Conservation (phyloP, 2,797 vertebrate species). For the Xerus rutilus region DNA sequence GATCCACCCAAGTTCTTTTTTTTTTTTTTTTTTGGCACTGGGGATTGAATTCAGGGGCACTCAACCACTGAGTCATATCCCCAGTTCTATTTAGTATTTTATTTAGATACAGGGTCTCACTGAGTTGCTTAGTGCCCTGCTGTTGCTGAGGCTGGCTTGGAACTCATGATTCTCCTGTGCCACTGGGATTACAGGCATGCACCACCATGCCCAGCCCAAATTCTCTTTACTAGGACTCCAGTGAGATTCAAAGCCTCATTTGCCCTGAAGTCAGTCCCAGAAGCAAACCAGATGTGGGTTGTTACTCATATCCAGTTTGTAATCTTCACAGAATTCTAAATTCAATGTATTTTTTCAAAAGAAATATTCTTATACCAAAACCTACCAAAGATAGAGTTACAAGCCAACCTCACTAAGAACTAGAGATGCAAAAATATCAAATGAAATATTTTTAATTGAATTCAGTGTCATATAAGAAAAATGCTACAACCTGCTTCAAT, state of each 20-base stretch:
- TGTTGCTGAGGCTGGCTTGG: no score
- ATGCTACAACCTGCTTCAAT: neutral
- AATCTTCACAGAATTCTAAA: neutral
- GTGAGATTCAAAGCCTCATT: neutral
- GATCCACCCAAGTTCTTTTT: neutral
- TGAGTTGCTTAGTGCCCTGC: no score
- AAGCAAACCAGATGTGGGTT: neutral
- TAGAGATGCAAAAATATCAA: neutral
- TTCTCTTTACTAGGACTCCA: neutral
- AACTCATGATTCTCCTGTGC: no score
- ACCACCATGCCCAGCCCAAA: neutral
- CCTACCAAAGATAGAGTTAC: neutral
- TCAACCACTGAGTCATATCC: no score
- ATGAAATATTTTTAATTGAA: constrained; percentile 10
- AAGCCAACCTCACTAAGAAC: constrained; percentile 5
- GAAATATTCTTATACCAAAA: neutral
- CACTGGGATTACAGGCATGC: no score
- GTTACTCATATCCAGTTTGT: neutral
- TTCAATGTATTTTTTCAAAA: constrained; percentile 28
- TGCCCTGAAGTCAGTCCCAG: neutral
- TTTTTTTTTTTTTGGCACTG: no score
- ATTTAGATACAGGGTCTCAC: no score
- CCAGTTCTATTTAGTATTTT: no score
- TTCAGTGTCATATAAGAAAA: neutral
- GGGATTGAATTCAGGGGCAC: no score